phyloP scores from a whole-genome alignment of 2,113 vertebrate species.

The Hydrolagus affinis region DNA sequence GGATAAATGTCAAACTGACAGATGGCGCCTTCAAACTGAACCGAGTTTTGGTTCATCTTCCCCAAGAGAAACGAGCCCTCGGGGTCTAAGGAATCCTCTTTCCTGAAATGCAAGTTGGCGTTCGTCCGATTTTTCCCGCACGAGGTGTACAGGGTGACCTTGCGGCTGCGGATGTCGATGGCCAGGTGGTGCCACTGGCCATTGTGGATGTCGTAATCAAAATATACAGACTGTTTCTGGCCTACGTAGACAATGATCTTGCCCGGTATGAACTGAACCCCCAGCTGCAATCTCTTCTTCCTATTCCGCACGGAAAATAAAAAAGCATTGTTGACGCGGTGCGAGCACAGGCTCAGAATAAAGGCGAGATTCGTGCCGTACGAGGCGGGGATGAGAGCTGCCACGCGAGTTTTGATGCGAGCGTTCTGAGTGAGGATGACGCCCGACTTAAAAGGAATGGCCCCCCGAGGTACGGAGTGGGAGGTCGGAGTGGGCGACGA shows the following conservation, averaged over 20 bases:
- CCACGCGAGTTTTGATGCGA: constrained; percentile 65
- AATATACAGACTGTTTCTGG: constrained; percentile 72
- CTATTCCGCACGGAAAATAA: constrained; percentile 76
- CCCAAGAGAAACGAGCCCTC: constrained; percentile 83
- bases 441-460: constrained; percentile 82
- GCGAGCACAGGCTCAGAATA: constrained; percentile 79
- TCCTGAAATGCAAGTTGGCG: constrained; percentile 66
- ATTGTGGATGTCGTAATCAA: constrained; percentile 83
- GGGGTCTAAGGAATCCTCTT: constrained; percentile 67
- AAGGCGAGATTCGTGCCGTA: constrained; percentile 67
- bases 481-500: constrained; percentile 41
- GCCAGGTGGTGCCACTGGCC: constrained; percentile 88
- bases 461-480: constrained; percentile 56
- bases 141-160: constrained; percentile 73
- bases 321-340: constrained; percentile 85
- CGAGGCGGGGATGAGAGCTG: constrained; percentile 57
- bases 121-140: constrained; percentile 72
- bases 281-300: constrained; percentile 78
- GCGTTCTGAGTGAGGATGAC: constrained; percentile 82
- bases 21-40: constrained; percentile 87
- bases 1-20: constrained; percentile 95
- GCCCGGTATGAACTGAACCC: constrained; percentile 76
- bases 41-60: constrained; percentile 72
- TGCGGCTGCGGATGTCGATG: constrained; percentile 64
- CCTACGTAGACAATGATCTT: constrained; percentile 72